Evolutionary conservation across 35 echinoderm and acorn worm genomes (phyloP), one percentile per base, ranked within the genome.

Genomic region (Diadema setosum): DNA sequence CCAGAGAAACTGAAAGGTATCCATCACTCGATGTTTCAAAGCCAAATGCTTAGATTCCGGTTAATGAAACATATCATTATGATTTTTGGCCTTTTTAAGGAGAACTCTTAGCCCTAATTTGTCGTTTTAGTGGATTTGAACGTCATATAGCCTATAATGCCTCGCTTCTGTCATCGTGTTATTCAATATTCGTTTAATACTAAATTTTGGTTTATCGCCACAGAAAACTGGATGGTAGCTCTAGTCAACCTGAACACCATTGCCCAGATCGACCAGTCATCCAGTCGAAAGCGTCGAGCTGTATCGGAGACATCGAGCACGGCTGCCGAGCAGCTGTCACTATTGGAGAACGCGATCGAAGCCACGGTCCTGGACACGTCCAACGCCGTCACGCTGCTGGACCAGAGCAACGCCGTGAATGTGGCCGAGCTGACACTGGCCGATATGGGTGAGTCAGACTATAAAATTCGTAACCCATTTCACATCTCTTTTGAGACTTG

Each of bases 181-280:
- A 12, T 14, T 57, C 12, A 29, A 14, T 30, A 14, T 14, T 73
- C 11, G 16, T 81, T 81, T 24, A 8, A n/a, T n/a, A n/a, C n/a
- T n/a, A n/a, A n/a, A n/a, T n/a, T 18, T 11, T 56, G 20, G 8
- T 5, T 83, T 50, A 63, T 85, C 37, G 29, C 36, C 29, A 39
- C 85, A 88, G 91, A 73, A 39, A 87, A 88, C 42, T 93, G 33
- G 61, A 2, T 83, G 3, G 64, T 31, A 12, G 91, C 91, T 39
- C 46, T 93, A 1, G 86, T 88, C 7, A 93, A 88, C 80, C 75
- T 39, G 24, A 93, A 93, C 50, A 83, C 76, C 33, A 58, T 92
- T 6, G 1, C 21, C 21, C 27, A 42, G 16, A 34, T 20, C n/a
- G 64, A 49, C 25, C 21, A 12, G 5, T 23, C 18, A 6, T 9